A percentile compares a stretch with the other conserved stretches of the same genome.
These are phyloP conservation scores for Sarcophaga variegata DNA, from an alignment of 2,888 invertebrate genomes.

Conservation along the genomic window DNA sequence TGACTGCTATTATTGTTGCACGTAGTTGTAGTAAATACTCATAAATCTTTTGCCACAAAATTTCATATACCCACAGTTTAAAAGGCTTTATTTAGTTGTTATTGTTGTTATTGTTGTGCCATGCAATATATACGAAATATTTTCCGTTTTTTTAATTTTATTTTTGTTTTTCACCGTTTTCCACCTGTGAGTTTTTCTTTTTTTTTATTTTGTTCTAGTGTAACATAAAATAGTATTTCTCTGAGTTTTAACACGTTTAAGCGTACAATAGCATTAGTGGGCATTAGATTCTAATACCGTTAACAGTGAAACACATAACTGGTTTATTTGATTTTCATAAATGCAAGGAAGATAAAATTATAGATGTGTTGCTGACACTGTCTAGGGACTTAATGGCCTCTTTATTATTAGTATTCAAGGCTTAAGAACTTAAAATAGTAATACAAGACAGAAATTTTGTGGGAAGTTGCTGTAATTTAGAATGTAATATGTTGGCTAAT, in stretches of 20 bases:
- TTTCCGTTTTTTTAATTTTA: not conserved
- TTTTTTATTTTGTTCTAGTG: too few species aligned
- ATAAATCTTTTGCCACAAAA: slow-evolving; percentile 54
- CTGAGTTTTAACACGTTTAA: not conserved
- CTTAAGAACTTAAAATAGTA: too few species aligned
- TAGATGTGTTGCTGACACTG: too few species aligned
- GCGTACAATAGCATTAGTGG: not conserved
- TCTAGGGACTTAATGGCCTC: too few species aligned
- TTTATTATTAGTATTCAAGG: too few species aligned
- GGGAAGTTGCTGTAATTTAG: too few species aligned
- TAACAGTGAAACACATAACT: not conserved
- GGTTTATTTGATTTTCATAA: too few species aligned
- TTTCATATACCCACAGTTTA: not conserved
- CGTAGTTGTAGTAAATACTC: slow-evolving; percentile 16
- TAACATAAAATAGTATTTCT: slow-evolving; percentile 1
- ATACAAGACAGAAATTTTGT: too few species aligned
- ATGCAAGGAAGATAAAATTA: too few species aligned
- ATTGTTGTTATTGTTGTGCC: not conserved
- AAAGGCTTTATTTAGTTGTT: slow-evolving; percentile 6
- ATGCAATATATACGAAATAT: not conserved
- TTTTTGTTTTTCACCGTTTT: not conserved
- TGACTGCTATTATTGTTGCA: slow-evolving; percentile 12
- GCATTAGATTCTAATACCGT: not conserved
- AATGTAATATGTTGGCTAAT: too few species aligned
- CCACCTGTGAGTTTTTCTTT: not conserved